A percentile compares a stretch with the other conserved stretches of the same genome.
Conservation (phyloP, 2,888 invertebrate genomes). For the Spisula subtruncata region DNA sequence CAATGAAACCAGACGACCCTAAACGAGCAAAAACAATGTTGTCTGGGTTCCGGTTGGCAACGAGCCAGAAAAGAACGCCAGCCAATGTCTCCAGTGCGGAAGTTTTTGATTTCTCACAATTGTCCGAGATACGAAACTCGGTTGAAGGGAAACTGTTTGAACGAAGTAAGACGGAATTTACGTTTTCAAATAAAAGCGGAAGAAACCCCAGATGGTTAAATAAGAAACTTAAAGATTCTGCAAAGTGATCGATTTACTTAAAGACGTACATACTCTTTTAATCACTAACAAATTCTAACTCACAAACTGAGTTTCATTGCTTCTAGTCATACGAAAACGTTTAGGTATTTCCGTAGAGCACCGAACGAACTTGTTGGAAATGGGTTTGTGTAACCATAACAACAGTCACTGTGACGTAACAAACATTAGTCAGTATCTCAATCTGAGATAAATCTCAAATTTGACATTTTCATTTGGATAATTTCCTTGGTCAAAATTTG, state of each 20-base stretch:
- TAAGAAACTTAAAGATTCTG: conserved; percentile 42
- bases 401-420: no score
- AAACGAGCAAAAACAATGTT: conserved; percentile 27
- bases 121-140: conserved; percentile 40
- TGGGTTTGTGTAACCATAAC: no score
- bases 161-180: conserved; percentile 58
- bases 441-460: no score
- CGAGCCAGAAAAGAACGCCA: conserved; percentile 38
- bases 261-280: no score
- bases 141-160: conserved; percentile 46
- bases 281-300: no score
- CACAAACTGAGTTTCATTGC: no score
- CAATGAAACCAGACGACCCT: background rate
- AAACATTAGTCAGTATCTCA: no score
- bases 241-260: background rate
- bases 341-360: no score
- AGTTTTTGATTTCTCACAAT: conserved; percentile 64
- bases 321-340: no score
- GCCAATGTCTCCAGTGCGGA: conserved; percentile 62
- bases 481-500: no score
- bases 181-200: conserved; percentile 51
- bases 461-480: no score
- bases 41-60: conserved; percentile 46
- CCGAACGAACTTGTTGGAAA: no score
- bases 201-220: conserved; percentile 52